Evolutionary conservation across 30 jellyfish, hydroid and myxozoan species (phyloP).

Genomic region (Aurelia coerulea): DNA sequence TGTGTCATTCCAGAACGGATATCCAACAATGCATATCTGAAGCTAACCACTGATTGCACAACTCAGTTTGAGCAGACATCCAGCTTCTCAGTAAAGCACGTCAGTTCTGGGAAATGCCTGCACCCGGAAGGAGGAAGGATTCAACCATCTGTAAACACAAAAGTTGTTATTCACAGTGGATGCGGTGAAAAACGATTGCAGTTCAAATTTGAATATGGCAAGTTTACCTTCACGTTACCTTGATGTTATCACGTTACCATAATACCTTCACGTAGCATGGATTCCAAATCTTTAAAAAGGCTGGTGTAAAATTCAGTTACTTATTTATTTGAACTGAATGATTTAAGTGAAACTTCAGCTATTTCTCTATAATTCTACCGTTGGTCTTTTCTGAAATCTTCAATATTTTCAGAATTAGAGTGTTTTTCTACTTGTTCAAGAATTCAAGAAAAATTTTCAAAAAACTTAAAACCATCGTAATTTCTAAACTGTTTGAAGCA

Average conservation of each 20-base stretch:
- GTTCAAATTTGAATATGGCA: conserved; percentile 29
- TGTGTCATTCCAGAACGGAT: conserved; percentile 11
- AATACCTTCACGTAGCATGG: not conserved
- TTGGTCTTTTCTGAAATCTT: too few species aligned
- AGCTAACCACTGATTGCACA: not conserved
- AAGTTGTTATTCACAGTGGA: conserved; percentile 35
- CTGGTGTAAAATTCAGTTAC: too few species aligned
- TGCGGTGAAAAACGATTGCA: conserved; percentile 25
- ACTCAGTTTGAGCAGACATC: conserved; percentile 24
- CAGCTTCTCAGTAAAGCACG: conserved; percentile 14
- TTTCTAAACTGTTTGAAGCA: too few species aligned
- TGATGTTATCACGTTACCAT: not conserved
- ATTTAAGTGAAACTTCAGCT: too few species aligned
- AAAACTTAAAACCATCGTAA: too few species aligned
- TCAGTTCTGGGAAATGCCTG: conserved; percentile 22
- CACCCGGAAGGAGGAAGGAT: conserved; percentile 31
- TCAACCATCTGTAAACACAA: conserved; percentile 14
- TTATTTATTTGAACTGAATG: too few species aligned
- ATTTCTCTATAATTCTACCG: too few species aligned
- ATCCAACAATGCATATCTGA: not conserved
- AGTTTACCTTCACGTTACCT: not conserved
- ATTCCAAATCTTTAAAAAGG: too few species aligned
- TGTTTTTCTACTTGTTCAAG: too few species aligned
- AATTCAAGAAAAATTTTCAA: too few species aligned
- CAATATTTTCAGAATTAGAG: too few species aligned